Conservation (phyloP, 2,888 invertebrate species). For the Volucella inflata region DNA sequence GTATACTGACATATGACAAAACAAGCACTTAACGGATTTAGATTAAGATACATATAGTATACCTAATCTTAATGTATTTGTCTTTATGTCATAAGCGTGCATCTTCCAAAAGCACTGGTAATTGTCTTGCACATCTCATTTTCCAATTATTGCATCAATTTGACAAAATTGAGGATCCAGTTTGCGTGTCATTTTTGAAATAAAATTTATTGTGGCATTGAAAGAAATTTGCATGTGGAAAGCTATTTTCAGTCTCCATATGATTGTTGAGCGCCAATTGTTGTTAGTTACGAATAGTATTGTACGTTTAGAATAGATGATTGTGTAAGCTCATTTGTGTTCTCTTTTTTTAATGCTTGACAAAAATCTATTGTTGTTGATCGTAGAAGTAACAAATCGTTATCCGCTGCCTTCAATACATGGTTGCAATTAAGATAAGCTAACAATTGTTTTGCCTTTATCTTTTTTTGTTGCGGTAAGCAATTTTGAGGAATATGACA, state of each 20-base stretch:
- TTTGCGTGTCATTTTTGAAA: slow-evolving; percentile 17
- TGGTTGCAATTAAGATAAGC: no score
- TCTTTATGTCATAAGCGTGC: slow-evolving; percentile 4
- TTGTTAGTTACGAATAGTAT: neutral
- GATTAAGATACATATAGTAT: slow-evolving; percentile 1
- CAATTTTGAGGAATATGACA: no score
- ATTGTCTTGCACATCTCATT: slow-evolving; percentile 2
- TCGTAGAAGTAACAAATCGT: no score
- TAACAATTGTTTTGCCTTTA: no score
- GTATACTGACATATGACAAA: neutral
- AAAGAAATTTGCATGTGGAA: slow-evolving; percentile 37
- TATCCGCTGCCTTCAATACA: no score
- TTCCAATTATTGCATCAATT: slow-evolving; percentile 12
- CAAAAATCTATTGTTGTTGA: no score
- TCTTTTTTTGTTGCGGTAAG: no score
- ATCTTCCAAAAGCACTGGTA: neutral
- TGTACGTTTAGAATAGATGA: neutral
- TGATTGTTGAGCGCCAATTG: slow-evolving; percentile 22
- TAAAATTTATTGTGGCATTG: neutral
- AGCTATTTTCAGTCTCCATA: slow-evolving; percentile 31
- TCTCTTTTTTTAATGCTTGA: no score
- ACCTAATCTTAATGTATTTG: no score
- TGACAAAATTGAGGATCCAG: neutral
- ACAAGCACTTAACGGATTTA: slow-evolving; percentile 8
- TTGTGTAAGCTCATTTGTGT: neutral